Conservation (phyloP, 2,888 invertebrate genomes). For the Merodon equestris region DNA sequence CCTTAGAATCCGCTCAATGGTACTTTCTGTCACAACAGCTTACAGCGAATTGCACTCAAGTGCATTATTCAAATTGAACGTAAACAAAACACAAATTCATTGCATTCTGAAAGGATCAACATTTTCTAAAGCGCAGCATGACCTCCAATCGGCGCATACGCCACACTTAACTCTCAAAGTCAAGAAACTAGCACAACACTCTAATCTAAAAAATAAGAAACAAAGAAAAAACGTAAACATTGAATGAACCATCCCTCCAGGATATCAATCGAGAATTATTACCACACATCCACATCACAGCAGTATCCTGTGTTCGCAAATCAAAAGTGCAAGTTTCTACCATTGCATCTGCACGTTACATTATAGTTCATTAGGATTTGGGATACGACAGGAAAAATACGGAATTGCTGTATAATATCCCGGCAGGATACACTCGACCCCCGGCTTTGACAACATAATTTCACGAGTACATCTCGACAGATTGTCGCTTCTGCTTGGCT, state of each 20-base stretch:
- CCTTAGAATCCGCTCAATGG: slow-evolving; percentile 13
- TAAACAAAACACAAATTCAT: slow-evolving; percentile 25
- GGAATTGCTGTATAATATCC: slow-evolving; percentile 27
- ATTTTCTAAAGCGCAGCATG: slow-evolving; percentile 56
- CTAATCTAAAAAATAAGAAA: slow-evolving; percentile 19
- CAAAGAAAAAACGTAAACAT: slow-evolving; percentile 52
- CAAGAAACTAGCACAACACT: background rate
- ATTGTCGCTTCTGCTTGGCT: slow-evolving; percentile 59
- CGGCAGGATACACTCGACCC: slow-evolving; percentile 52
- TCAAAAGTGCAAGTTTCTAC: slow-evolving; percentile 28
- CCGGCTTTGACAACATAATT: slow-evolving; percentile 65
- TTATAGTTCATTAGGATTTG: slow-evolving; percentile 11
- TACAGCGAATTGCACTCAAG: slow-evolving; percentile 56
- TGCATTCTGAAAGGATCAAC: slow-evolving; percentile 32
- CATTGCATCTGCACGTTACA: slow-evolving; percentile 48
- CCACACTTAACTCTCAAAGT: slow-evolving; percentile 37
- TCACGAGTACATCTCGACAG: slow-evolving; percentile 63
- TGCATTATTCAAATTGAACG: slow-evolving; percentile 53
- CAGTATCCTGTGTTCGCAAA: slow-evolving; percentile 21
- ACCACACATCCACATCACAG: slow-evolving; percentile 33
- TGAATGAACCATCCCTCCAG: slow-evolving; percentile 60
- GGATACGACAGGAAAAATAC: slow-evolving; percentile 19
- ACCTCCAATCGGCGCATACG: slow-evolving; percentile 46
- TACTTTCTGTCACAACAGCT: slow-evolving; percentile 62
- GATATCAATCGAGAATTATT: slow-evolving; percentile 57